phyloP scores from a whole-genome alignment of 2,797 vertebrate genomes.

The Crossoptilon crossoptilon region DNA sequence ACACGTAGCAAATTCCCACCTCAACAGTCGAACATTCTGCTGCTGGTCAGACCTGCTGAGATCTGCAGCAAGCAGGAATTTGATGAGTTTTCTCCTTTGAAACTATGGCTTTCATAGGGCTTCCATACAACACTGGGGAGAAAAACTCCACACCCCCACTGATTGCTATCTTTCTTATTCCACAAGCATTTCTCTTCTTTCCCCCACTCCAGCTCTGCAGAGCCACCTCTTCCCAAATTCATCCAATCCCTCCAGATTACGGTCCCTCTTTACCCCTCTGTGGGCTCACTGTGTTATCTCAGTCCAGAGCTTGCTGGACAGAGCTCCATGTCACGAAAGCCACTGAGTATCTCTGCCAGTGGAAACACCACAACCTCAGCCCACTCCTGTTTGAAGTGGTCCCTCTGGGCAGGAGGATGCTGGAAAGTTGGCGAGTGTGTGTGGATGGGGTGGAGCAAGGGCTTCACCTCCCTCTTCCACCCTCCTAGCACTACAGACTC shows the following conservation, averaged over 20 bases:
- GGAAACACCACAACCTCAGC: not conserved
- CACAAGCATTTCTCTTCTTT: not conserved
- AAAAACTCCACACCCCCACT: constrained; percentile 7
- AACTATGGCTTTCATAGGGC: not conserved
- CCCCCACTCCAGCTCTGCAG: not conserved
- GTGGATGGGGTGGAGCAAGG: not conserved
- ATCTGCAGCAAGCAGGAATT: not conserved
- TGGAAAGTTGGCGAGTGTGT: not conserved
- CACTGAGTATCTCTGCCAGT: not conserved
- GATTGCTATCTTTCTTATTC: not conserved
- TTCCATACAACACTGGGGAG: not conserved
- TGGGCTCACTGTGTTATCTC: not conserved
- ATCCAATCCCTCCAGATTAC: not conserved
- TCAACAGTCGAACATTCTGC: not conserved
- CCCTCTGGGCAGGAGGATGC: not conserved
- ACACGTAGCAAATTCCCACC: not conserved
- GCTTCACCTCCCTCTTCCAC: not conserved
- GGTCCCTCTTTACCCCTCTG: not conserved
- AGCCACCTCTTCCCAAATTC: not conserved
- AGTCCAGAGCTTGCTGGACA: not conserved
- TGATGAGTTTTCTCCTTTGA: constrained; percentile 13
- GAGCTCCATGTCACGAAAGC: not conserved
- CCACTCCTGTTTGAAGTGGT: not conserved
- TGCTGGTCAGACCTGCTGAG: constrained; percentile 26
- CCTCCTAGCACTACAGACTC: not conserved